Percentiles rank a stretch among this genome's conserved stretches.
These are phyloP conservation scores for Anas platyrhynchos DNA, from an alignment of 2,113 vertebrate genomes.

Conservation along the genomic window DNA sequence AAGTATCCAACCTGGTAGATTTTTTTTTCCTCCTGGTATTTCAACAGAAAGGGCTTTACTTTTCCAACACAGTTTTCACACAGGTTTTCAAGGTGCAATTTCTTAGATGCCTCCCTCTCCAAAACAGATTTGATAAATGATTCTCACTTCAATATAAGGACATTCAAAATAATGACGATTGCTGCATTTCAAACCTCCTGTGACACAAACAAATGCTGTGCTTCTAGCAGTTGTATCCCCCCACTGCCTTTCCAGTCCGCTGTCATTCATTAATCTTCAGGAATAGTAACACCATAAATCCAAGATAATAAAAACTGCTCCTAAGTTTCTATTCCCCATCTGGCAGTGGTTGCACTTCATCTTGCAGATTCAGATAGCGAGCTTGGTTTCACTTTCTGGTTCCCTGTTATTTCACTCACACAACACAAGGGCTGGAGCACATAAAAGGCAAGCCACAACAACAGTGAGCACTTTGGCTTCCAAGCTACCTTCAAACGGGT, in stretches of 20 bases:
- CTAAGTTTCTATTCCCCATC: background rate
- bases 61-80: background rate
- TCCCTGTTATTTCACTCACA: fast-evolving
- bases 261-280: background rate
- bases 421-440: fast-evolving
- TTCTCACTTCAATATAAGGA: background rate
- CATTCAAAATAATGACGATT: background rate
- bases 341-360: fast-evolving
- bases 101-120: background rate
- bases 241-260: background rate
- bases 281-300: background rate
- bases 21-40: background rate
- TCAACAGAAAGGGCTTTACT: background rate
- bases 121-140: background rate
- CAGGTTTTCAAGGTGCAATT: background rate
- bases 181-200: background rate
- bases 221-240: background rate
- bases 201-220: background rate
- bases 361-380: fast-evolving
- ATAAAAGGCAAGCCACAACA: background rate
- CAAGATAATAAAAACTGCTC: background rate
- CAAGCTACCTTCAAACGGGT: fast-evolving
- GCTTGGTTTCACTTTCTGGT: background rate
- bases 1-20: background rate
- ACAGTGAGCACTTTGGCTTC: fast-evolving